phyloP scores from a whole-genome alignment of 2,888 invertebrate species.

The Cinara cedri region DNA sequence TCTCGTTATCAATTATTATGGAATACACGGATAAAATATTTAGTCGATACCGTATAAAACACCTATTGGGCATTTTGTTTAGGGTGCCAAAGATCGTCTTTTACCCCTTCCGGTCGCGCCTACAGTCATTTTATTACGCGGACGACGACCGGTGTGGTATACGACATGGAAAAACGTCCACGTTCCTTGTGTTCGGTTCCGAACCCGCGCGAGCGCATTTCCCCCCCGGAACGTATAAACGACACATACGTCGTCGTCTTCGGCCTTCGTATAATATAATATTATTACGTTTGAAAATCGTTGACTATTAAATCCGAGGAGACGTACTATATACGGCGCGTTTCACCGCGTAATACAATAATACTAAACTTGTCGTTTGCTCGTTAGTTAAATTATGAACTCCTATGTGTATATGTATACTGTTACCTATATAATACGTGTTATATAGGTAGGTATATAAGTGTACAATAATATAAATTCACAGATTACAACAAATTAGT shows the following conservation, averaged over 20 bases:
- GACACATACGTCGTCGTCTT: not conserved
- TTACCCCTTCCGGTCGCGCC: no score
- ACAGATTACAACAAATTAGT: slow-evolving; percentile 55
- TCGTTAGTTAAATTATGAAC: slow-evolving; percentile 53
- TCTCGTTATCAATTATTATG: no score
- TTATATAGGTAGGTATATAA: no score
- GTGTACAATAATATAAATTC: slow-evolving; percentile 30
- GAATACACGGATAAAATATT: no score
- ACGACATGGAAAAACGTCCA: not conserved
- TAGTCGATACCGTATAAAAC: no score
- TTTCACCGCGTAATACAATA: no score
- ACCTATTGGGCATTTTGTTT: no score
- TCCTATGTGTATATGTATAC: not conserved
- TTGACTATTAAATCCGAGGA: slow-evolving; percentile 48
- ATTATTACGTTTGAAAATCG: slow-evolving; percentile 29
- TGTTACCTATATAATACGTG: not conserved
- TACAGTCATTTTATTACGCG: no score
- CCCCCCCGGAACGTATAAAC: not conserved
- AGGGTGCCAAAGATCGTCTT: no score
- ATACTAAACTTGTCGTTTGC: slow-evolving; percentile 23
- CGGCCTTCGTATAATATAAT: slow-evolving; percentile 34
- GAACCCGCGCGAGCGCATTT: slow-evolving; percentile 11
- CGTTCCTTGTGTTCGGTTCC: not conserved
- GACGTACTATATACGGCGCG: not conserved
- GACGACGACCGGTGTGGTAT: not conserved